A percentile compares a stretch with the other conserved stretches of the same genome.
Evolutionary conservation across 1,140 invertebrate species (phyloP).

Genomic region (Halictus rubicundus): DNA sequence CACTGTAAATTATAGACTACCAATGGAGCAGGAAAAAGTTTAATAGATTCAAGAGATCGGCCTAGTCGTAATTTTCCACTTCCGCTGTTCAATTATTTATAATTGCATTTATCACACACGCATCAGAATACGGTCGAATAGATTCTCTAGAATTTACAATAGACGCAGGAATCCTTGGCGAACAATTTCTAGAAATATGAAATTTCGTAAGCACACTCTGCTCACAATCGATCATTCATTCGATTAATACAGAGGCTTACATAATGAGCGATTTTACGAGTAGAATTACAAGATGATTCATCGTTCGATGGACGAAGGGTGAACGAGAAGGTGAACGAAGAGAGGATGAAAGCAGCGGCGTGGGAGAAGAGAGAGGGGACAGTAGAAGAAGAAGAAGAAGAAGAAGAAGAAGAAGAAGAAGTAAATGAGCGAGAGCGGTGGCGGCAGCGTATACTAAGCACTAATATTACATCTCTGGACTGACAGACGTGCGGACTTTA

Average conservation of each 20-base stretch:
- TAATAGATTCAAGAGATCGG: too few species aligned
- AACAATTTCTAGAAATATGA: too few species aligned
- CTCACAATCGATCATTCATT: too few species aligned
- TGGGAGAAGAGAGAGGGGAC: conserved; percentile 47
- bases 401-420: conserved; percentile 50
- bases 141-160: too few species aligned
- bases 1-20: background rate
- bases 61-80: too few species aligned
- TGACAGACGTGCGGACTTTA: conserved; percentile 81
- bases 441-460: conserved; percentile 74
- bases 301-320: background rate
- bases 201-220: too few species aligned
- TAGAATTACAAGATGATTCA: background rate
- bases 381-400: background rate
- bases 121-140: too few species aligned
- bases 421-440: conserved; percentile 68
- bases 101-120: too few species aligned
- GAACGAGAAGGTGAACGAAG: conserved; percentile 53
- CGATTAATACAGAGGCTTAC: background rate
- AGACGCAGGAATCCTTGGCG: too few species aligned
- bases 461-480: conserved; percentile 80
- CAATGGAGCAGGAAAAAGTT: background rate
- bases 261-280: background rate
- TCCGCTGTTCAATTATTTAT: too few species aligned
- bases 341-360: conserved; percentile 51